These are phyloP conservation scores for Erpobdella octoculata DNA, from an alignment of 2,888 invertebrate genomes.

Conservation along the genomic window DNA sequence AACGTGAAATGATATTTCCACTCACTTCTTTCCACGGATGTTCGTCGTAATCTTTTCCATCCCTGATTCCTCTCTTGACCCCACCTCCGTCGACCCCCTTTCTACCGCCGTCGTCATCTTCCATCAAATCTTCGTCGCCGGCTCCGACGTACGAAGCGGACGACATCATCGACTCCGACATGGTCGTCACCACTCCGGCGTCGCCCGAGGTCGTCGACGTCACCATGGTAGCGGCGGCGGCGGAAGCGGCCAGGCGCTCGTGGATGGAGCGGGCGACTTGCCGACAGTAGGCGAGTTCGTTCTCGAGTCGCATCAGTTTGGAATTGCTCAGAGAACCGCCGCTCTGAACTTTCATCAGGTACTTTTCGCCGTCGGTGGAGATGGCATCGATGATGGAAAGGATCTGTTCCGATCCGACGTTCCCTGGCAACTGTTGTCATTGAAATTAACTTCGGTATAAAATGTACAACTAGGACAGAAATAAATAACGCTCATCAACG, in stretches of 20 bases:
- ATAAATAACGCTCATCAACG: too few relatives aligned
- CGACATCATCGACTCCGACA: conserved; percentile 10
- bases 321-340: not conserved
- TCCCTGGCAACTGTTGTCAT: conserved; percentile 11
- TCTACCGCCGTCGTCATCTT: not conserved
- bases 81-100: not conserved
- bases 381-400: conserved; percentile 22
- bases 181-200: not conserved
- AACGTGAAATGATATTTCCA: too few relatives aligned
- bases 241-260: not conserved
- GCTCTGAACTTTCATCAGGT: not conserved
- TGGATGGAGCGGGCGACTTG: conserved; percentile 10
- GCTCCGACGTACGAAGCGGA: not conserved
- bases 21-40: not conserved
- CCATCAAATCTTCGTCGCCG: not conserved
- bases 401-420: conserved; percentile 14
- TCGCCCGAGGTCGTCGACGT: not conserved
- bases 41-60: not conserved
- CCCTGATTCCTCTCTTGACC: too few relatives aligned
- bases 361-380: not conserved
- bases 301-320: not conserved
- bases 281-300: conserved; percentile 1
- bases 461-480: not conserved
- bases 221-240: not conserved
- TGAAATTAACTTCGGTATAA: not conserved